Conservation (phyloP, 1,140 invertebrate genomes). For the Artemia franciscana region DNA sequence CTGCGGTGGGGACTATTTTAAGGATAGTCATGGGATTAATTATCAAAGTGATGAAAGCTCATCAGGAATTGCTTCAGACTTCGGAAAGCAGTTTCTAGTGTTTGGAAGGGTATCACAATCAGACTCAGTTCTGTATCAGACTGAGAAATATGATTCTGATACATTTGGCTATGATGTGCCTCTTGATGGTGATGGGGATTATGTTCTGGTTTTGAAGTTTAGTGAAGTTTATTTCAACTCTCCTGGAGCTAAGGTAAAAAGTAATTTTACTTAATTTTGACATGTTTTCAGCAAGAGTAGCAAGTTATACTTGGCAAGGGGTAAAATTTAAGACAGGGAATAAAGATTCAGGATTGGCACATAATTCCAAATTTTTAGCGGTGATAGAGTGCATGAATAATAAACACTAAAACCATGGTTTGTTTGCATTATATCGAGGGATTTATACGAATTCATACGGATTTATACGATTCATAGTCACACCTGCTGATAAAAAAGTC, state of each 20-base stretch:
- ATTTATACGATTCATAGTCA: too few species aligned
- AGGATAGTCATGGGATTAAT: conserved; percentile 18
- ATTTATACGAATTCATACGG: too few species aligned
- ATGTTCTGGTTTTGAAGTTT: conserved; percentile 71
- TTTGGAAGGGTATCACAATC: conserved; percentile 44
- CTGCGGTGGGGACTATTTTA: conserved; percentile 49
- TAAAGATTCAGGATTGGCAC: too few species aligned
- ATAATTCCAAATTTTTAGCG: too few species aligned
- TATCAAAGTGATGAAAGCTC: conserved; percentile 20
- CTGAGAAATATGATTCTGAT: conserved; percentile 63
- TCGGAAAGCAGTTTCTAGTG: conserved; percentile 58
- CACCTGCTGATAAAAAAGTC: too few species aligned
- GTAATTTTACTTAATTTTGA: too few species aligned
- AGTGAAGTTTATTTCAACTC: conserved; percentile 79
- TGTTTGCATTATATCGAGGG: too few species aligned
- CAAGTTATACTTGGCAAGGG: too few species aligned
- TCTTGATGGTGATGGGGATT: conserved; percentile 53
- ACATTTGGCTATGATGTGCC: conserved; percentile 80
- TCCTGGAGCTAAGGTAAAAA: conserved; percentile 55
- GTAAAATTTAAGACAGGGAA: too few species aligned
- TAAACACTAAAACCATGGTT: too few species aligned
- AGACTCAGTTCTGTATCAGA: conserved; percentile 72
- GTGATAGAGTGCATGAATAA: too few species aligned
- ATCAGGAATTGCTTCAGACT: conserved; percentile 69
- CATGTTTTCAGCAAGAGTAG: too few species aligned